Evolutionary conservation across 2,888 invertebrate genomes (phyloP), one percentile per base, ranked within the genome.

Genomic region (Amblyjoppa fuscipennis): DNA sequence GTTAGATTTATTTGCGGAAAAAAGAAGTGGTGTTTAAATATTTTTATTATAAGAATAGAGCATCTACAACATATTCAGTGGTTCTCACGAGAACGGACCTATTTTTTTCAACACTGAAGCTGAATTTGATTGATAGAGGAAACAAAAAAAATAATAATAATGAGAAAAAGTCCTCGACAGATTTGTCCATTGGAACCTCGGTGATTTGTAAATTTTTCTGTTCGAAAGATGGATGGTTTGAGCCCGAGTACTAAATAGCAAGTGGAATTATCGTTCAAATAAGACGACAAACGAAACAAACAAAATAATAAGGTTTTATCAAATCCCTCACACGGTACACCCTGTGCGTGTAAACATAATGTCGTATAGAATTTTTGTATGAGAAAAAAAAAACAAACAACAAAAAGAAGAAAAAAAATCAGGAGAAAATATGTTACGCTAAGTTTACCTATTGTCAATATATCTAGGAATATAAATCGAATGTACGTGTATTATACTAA

Each of bases 401-500:
- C 71, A 56, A 79, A 77, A 74, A 53, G 49, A 51, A 20, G 20
- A 66, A 59, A 80, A 77, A 84, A 68, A 84, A 71, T 84, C 49
- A 81, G 28, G 38, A 85, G 77, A 77, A 81, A 85, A 70, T 83
- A 88, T 84, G 87, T 89, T 88, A 88, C 73, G 80, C 82, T 88
- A 86, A 89, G 87, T 88, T 88, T 89, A 89, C 88, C 88, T 88
- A 88, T 87, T 89, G 89, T 90, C 88, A 85, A 89, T 89, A 90
- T 88, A 86, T 83, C 74, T 89, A 89, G 87, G 80, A 85, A 64
- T 89, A 88, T 86, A 88, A 89, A 87, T 92, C 91, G 89, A 92
- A 90, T 92, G 92, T 92, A 92, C 90, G 89, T 93, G 93, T 93
- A 93, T 91, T 86, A 92, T 93, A 93, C 88, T 92, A 92, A 92